phyloP scores from a whole-genome alignment of 2,797 vertebrate genomes.

The Holocentrus rufus region DNA sequence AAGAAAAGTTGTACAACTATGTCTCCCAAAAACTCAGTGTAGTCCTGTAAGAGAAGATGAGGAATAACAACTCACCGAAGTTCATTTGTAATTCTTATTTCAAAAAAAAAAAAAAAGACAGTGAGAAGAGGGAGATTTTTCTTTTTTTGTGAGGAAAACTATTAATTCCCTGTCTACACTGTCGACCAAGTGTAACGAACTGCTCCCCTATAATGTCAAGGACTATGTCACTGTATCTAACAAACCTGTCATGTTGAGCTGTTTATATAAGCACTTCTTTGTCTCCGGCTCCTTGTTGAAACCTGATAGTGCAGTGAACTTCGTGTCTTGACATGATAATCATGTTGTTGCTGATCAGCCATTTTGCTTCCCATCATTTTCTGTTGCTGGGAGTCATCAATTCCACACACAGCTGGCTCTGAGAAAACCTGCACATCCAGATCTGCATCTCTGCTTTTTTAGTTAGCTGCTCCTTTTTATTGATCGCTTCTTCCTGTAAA shows the following conservation, averaged over 20 bases:
- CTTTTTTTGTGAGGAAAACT: too few relatives aligned
- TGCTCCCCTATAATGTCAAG: too few relatives aligned
- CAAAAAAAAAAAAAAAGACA: slow-evolving; percentile 27
- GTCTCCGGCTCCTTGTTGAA: too few relatives aligned
- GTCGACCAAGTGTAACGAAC: too few relatives aligned
- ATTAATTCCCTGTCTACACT: too few relatives aligned
- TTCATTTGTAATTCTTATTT: neutral
- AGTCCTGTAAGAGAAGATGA: neutral
- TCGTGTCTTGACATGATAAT: too few relatives aligned
- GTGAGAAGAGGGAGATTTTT: neutral
- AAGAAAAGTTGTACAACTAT: too few relatives aligned
- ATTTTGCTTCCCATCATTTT: neutral
- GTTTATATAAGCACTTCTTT: too few relatives aligned
- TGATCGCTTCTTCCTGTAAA: neutral
- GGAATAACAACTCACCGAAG: neutral
- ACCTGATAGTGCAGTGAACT: too few relatives aligned
- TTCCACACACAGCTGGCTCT: neutral
- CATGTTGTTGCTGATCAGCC: neutral
- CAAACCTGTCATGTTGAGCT: too few relatives aligned
- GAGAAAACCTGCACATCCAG: neutral
- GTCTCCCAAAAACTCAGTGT: too few relatives aligned
- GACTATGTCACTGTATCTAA: too few relatives aligned
- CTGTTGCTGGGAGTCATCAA: neutral
- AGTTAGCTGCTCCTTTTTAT: slow-evolving; percentile 7
- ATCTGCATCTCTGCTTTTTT: neutral